phyloP scores from a whole-genome alignment of 2,113 vertebrate genomes.

The Pagrus major region DNA sequence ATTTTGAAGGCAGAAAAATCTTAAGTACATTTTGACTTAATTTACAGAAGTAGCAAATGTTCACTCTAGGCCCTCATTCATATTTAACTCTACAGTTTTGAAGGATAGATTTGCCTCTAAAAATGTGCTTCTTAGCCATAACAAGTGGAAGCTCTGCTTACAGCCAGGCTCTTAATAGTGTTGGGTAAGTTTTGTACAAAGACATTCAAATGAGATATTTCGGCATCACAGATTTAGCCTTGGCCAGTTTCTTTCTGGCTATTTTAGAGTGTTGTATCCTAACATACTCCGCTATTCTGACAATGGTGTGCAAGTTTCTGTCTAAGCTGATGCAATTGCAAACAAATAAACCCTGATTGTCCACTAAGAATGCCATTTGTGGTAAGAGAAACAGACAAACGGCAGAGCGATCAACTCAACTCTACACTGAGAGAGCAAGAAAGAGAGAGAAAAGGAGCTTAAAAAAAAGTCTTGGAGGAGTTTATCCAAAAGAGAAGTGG shows the following conservation, averaged over 20 bases:
- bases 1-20: neutral
- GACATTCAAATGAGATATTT: conserved; percentile 31
- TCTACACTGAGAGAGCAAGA: neutral
- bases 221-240: neutral
- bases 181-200: conserved; percentile 32
- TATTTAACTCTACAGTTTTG: conserved; percentile 38
- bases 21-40: neutral
- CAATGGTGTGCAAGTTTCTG: conserved; percentile 28
- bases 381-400: neutral
- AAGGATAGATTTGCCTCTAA: conserved; percentile 28
- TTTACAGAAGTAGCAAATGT: conserved; percentile 16
- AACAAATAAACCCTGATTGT: conserved; percentile 42
- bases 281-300: neutral
- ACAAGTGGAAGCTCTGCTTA: conserved; percentile 23
- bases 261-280: conserved; percentile 13
- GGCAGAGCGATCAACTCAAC: neutral
- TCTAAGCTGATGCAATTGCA: conserved; percentile 40
- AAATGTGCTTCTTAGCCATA: conserved; percentile 25
- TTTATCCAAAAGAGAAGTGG: neutral
- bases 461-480: conserved; percentile 8
- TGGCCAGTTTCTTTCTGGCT: neutral
- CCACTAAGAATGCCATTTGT: conserved; percentile 27
- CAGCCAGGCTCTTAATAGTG: conserved; percentile 9
- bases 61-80: conserved; percentile 24
- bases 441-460: neutral